Percentiles rank a stretch among this genome's conserved stretches.
These are phyloP conservation scores for Empidonax alnorum DNA, from an alignment of 2,113 vertebrate species.

Conservation along the genomic window DNA sequence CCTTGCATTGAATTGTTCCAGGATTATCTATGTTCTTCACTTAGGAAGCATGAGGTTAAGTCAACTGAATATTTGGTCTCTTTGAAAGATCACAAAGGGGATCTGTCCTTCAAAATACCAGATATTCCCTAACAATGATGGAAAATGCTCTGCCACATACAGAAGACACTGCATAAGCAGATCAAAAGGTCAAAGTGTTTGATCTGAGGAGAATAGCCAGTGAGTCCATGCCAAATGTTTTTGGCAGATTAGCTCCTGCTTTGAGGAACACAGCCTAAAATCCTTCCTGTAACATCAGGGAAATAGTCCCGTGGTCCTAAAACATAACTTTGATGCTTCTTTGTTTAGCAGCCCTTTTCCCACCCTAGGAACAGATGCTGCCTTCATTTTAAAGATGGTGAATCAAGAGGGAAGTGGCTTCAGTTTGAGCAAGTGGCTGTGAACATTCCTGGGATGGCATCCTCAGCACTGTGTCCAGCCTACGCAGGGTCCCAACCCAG, in stretches of 20 bases:
- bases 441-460: background rate
- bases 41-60: background rate
- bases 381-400: background rate
- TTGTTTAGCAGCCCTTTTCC: background rate
- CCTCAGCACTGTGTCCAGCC: background rate
- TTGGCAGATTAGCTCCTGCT: background rate
- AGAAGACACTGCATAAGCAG: background rate
- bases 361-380: background rate
- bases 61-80: background rate
- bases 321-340: background rate
- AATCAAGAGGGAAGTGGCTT: background rate
- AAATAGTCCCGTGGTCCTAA: background rate
- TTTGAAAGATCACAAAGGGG: background rate
- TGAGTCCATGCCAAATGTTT: background rate
- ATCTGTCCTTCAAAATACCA: background rate
- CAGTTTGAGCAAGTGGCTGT: background rate
- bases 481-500: background rate
- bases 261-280: background rate
- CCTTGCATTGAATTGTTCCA: background rate
- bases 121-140: background rate
- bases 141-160: background rate
- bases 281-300: background rate
- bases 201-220: background rate
- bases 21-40: background rate
- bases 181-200: background rate